Evolutionary conservation across 2,797 vertebrate genomes (phyloP).

Genomic region (Sebastolobus alascanus): DNA sequence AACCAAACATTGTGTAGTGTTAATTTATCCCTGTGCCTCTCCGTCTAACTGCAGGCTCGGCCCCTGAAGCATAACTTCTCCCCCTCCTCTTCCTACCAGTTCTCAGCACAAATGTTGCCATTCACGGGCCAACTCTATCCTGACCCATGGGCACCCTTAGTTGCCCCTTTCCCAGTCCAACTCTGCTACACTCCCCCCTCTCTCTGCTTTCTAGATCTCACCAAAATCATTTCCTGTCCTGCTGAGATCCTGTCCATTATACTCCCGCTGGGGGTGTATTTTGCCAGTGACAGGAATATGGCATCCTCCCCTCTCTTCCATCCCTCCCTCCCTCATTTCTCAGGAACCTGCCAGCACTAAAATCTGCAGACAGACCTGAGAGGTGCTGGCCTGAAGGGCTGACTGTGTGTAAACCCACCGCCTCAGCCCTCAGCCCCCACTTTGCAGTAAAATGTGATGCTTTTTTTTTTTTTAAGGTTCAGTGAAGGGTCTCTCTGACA

Average conservation of each 20-base stretch:
- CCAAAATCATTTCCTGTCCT: constrained; percentile 81
- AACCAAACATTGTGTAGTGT: constrained; percentile 77
- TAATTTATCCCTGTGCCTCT: constrained; percentile 74
- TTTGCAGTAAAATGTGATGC: constrained; percentile 85
- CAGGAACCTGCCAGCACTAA: constrained; percentile 74
- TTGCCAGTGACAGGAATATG: constrained; percentile 85
- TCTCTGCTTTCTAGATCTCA: constrained; percentile 70
- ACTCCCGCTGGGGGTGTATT: constrained; percentile 83
- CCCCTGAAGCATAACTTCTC: constrained; percentile 58
- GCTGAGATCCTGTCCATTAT: constrained; percentile 80
- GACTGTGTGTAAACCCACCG: constrained; percentile 65
- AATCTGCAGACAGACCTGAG: constrained; percentile 76
- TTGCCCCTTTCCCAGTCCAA: constrained; percentile 44
- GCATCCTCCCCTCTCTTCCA: constrained; percentile 73
- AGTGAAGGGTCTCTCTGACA: constrained; percentile 84
- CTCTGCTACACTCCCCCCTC: constrained; percentile 19
- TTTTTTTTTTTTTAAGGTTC: constrained; percentile 84
- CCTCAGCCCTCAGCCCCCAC: constrained; percentile 44
- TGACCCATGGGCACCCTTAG: constrained; percentile 64
- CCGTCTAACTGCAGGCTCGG: constrained; percentile 37
- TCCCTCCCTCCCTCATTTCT: constrained; percentile 63
- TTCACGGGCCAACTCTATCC: constrained; percentile 69
- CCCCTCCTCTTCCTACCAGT: constrained; percentile 41
- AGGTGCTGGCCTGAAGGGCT: constrained; percentile 72
- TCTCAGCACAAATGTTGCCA: constrained; percentile 72